Percentiles rank a stretch among this genome's conserved stretches.
Conservation (phyloP, 2,888 invertebrate genomes). For the Drosophila austrosaltans region DNA sequence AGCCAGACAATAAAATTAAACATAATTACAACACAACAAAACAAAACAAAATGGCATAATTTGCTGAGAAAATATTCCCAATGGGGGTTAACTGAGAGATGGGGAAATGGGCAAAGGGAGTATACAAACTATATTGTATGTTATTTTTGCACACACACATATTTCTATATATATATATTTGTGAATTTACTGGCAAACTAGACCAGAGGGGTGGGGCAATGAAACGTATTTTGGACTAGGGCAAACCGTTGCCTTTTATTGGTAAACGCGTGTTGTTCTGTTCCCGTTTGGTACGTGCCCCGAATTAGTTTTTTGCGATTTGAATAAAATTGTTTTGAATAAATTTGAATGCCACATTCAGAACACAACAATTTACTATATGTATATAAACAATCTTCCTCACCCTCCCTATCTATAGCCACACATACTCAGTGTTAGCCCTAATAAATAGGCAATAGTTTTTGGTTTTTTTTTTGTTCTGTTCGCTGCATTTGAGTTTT, state of each 20-base stretch:
- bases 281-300: constrained; percentile 61
- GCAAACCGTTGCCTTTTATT: constrained; percentile 46
- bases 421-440: not conserved
- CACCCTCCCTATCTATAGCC: not conserved
- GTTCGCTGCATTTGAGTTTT: constrained; percentile 19
- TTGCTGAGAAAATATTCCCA: constrained; percentile 63
- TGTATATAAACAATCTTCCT: constrained; percentile 9
- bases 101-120: constrained; percentile 21
- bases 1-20: constrained; percentile 67
- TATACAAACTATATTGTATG: constrained; percentile 28
- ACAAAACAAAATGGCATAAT: constrained; percentile 63
- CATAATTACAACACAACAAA: constrained; percentile 70
- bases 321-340: constrained; percentile 78
- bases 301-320: constrained; percentile 78
- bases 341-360: constrained; percentile 73
- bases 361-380: constrained; percentile 10
- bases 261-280: constrained; percentile 40
- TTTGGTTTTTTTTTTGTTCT: constrained; percentile 16
- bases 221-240: not conserved
- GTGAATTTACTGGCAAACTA: constrained; percentile 35
- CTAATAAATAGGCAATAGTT: constrained; percentile 36
- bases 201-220: not conserved
- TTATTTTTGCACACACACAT: constrained; percentile 35
- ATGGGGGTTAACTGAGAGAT: not conserved
- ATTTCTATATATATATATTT: constrained; percentile 16